Base-by-base conservation (phyloP, 2,888 invertebrate genomes). In the Steinernema scapterisci region DNA sequence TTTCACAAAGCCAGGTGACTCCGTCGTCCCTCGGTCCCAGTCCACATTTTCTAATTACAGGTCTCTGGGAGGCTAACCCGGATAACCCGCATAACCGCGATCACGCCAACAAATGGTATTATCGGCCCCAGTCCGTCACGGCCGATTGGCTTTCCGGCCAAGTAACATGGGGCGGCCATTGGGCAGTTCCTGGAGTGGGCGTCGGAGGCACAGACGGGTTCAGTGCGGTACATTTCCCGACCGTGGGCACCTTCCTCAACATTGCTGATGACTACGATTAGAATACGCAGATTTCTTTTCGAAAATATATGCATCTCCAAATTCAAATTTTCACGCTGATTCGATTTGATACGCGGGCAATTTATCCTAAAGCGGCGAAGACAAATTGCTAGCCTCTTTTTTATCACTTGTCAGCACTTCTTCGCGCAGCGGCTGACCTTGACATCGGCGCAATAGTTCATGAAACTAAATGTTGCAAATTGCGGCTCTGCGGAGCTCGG, bases 61-160 rank as follows among this genome's bases (percentile, higher is more conserved):
- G 82, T 70, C 78, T 83, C 21, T 83, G 83, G 83, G 82, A 83
- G 74, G 80, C 83, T 16, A 83, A 83, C 74, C 83, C 83, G 5
- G 83, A 81, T 25, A 77, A 83, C 75, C 83, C 83, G 13, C 83
- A 83, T 72, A 81, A 80, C 72, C 71, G 83, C 75, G 83, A 83
- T 52, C 81, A 81, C 51, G 81, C 83, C 13, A 83, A 83, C 73
- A 83, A 83, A 56, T 83, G 77, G 73, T 83, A 77, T 54, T 83
- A 83, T 73, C 77, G 75, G 71, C 83, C 83, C 7, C 73, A 78
- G 38, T 81, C 81, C 13, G 83, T 83, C 1, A 76, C 76, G 23
- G 82, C 78, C 27, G 83, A 83, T 71, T 83, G 83, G 83, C 76
- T 83, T 16, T 79, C 78, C 76, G 83, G 83, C 70, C 83, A 83